Conservation (phyloP, 2,888 invertebrate genomes). For the Toxonevra muliebris region DNA sequence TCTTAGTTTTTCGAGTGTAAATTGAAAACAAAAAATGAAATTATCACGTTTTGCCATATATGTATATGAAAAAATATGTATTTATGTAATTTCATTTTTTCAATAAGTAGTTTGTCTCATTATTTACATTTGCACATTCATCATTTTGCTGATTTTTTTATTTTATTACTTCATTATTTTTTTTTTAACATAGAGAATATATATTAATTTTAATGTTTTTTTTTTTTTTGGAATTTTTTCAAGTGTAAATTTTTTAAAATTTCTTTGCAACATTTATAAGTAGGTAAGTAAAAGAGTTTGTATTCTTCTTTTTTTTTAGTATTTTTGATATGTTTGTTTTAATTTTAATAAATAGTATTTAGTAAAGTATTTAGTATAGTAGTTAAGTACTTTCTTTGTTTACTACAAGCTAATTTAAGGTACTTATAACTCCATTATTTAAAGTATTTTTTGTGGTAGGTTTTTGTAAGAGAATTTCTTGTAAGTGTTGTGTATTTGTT, state of each 20-base stretch:
- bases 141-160: slow-evolving; percentile 15
- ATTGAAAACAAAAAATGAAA: too few species aligned
- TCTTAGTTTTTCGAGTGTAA: too few species aligned
- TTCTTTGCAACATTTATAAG: not conserved
- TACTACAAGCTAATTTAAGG: slow-evolving; percentile 62
- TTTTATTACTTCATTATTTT: not conserved
- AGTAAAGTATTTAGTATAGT: slow-evolving; percentile 33
- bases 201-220: slow-evolving; percentile 1
- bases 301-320: slow-evolving; percentile 14
- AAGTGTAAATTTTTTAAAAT: slow-evolving; percentile 20
- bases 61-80: not conserved
- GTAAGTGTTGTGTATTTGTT: not conserved
- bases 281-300: not conserved
- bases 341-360: slow-evolving; percentile 9
- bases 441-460: slow-evolving; percentile 31
- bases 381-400: slow-evolving; percentile 30
- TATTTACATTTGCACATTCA: slow-evolving; percentile 34
- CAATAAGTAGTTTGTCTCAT: slow-evolving; percentile 41
- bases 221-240: slow-evolving; percentile 6
- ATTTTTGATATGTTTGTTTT: too few species aligned
- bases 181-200: not conserved
- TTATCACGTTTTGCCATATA: too few species aligned
- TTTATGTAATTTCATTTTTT: slow-evolving; percentile 12
- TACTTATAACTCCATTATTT: slow-evolving; percentile 65
- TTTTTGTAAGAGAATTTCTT: slow-evolving; percentile 8